Evolutionary conservation across 1,140 invertebrate species (phyloP).

Genomic region (Caligus rogercresseyi): DNA sequence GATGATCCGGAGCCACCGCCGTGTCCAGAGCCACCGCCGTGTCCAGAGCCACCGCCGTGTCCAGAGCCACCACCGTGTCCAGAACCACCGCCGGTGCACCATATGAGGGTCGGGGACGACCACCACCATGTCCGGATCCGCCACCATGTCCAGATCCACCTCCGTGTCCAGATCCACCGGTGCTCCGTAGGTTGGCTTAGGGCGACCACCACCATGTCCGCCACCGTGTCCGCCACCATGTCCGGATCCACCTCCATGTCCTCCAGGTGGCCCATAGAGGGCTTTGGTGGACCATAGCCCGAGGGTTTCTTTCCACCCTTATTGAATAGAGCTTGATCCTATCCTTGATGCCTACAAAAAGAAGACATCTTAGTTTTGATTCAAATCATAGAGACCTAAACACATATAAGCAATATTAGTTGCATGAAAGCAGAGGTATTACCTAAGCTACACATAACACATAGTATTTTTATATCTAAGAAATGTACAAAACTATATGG

Average conservation of each 20-base stretch:
- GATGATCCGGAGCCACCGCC: background rate
- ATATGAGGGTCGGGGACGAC: background rate
- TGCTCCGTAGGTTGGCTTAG: too few species aligned
- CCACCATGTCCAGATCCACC: background rate
- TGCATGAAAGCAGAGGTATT: too few species aligned
- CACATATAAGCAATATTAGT: too few species aligned
- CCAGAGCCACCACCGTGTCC: background rate
- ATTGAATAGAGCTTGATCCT: background rate
- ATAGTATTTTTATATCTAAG: too few species aligned
- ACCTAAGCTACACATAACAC: too few species aligned
- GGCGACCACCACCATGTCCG: background rate
- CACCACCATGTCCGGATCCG: background rate
- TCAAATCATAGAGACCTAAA: too few species aligned
- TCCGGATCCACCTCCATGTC: background rate
- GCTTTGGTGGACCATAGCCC: background rate
- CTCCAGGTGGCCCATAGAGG: background rate
- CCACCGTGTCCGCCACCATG: background rate
- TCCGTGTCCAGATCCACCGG: background rate
- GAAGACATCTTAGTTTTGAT: background rate
- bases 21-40: background rate
- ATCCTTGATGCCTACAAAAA: background rate
- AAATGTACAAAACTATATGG: too few species aligned
- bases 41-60: background rate
- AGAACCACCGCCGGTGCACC: background rate
- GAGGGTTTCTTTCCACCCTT: background rate